Evolutionary conservation across 1,140 invertebrate species (phyloP), one percentile per base, ranked within the genome.

Genomic region (Halyomorpha halys): DNA sequence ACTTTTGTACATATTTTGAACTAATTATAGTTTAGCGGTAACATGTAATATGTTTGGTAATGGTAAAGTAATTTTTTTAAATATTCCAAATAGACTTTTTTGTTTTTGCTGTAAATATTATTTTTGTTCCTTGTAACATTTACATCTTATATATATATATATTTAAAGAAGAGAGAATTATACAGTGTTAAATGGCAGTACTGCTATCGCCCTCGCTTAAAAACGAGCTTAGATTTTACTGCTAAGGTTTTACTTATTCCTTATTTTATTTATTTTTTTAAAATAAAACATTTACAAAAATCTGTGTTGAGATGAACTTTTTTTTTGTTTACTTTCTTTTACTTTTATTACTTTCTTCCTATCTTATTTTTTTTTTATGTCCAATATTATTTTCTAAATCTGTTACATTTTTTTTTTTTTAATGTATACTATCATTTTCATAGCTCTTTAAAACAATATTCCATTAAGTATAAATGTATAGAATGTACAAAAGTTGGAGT

Each of bases 11-110:
- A 61, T 62, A 45, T 15, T 62, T 44, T 62, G n/a, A 45, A 18
- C 44, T 62, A 62, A 47, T 62, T 39, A 15, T 44, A 18, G 44
- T 45, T 39, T 61, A 61, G 59, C 30, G 39, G 61, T 45, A 45
- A 62, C 39, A 44, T 44, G 39, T 30, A 60, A 30, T 59, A 9
- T 27, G 5, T n/a, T 27, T 59, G 18, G 14, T 21, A 61, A 61
- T 23, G 1, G 34, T 39, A 9, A 39, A 39, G 34, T 39, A 13
- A 39, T 13, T 39, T 39, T 13, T 39, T 39, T 39, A 6, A 23
- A 4, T 53, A 27, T 56, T 25, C 23, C 5, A 30, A 45, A 19
- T 56, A 39, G 8, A n/a, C 18, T 3, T 44, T 21, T 34, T n/a
- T 45, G 13, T 3, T 61, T 19, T 61, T 44, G 30, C 2, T 61